phyloP scores from a whole-genome alignment of 1,140 invertebrate genomes.

The Mycetomoellerius zeteki region DNA sequence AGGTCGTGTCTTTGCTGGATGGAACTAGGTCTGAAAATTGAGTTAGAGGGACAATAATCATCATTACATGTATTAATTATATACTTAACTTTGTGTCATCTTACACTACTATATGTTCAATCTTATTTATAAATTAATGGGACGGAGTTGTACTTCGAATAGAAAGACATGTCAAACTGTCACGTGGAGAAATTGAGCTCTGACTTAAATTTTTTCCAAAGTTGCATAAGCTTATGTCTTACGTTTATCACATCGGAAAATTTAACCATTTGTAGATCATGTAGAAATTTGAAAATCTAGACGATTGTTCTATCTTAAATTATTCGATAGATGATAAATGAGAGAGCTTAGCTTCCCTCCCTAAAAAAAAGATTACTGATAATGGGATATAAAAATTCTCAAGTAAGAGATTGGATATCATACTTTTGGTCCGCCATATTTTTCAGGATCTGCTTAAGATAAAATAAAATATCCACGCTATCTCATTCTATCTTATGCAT shows the following conservation, averaged over 20 bases:
- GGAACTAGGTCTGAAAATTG: conserved; percentile 4
- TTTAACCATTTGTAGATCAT: no score
- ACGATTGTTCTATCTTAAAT: no score
- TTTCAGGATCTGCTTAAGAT: no score
- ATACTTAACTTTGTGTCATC: conserved; percentile 5
- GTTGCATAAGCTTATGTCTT: background rate
- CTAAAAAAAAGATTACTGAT: no score
- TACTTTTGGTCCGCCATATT: no score
- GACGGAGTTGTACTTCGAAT: background rate
- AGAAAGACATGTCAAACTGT: background rate
- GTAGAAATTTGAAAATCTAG: no score
- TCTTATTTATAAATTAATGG: background rate
- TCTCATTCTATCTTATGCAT: no score
- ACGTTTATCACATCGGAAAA: background rate
- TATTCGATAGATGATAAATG: no score
- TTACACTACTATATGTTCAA: background rate
- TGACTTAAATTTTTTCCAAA: background rate
- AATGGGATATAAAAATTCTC: no score
- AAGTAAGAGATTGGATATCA: no score
- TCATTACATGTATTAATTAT: conserved; percentile 17
- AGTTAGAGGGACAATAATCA: background rate
- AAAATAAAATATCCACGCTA: no score
- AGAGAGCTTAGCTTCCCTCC: no score
- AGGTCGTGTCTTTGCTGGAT: conserved; percentile 24
- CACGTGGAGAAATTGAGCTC: background rate